Evolutionary conservation across 2,113 vertebrate genomes (phyloP).

Genomic region (Plecturocebus donacophilus): DNA sequence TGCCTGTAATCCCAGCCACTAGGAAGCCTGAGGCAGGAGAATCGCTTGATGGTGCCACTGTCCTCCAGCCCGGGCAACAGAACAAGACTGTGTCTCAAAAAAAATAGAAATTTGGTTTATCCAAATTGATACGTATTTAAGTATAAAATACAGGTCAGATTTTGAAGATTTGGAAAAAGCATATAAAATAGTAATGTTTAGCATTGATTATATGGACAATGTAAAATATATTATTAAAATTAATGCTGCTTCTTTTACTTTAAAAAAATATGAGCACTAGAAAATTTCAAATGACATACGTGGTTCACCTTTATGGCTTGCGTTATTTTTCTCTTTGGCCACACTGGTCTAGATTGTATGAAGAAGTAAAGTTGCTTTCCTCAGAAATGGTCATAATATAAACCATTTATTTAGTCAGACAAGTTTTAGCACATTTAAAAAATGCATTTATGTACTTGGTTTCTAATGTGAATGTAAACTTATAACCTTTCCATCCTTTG

Average conservation of each 20-base stretch:
- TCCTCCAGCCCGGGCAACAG: no score
- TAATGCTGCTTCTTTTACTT: not conserved
- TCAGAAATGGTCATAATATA: constrained; percentile 10
- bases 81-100: no score
- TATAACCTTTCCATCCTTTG: constrained; percentile 16
- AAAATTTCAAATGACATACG: not conserved
- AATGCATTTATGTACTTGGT: not conserved
- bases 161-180: constrained; percentile 23
- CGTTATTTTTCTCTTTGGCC: constrained; percentile 12
- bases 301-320: not conserved
- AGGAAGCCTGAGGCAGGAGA: no score
- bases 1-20: no score
- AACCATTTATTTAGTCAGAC: constrained; percentile 24
- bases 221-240: constrained; percentile 26
- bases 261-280: not conserved
- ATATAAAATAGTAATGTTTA: not conserved
- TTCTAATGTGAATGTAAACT: not conserved
- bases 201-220: not conserved
- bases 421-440: constrained; percentile 29
- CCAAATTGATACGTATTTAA: not conserved
- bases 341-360: not conserved
- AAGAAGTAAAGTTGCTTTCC: constrained; percentile 13
- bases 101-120: not conserved
- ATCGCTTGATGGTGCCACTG: no score
- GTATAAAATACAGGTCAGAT: not conserved